phyloP scores from a whole-genome alignment of 2,113 vertebrate species.

The Herpailurus yagouaroundi region DNA sequence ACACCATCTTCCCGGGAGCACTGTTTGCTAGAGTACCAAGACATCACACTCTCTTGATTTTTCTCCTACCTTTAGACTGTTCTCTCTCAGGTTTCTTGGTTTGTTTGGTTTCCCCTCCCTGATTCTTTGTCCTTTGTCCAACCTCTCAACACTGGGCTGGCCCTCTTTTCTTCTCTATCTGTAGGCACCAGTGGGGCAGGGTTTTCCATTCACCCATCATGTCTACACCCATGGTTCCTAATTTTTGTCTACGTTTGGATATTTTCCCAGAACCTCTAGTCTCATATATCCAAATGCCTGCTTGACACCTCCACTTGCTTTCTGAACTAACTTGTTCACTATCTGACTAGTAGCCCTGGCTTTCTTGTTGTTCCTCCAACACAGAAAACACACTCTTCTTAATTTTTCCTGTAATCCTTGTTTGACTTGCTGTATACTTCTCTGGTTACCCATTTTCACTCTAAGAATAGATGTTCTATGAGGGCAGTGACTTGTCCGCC shows the following conservation, averaged over 20 bases:
- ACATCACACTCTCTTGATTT: neutral
- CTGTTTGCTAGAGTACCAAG: neutral
- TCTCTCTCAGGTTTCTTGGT: neutral
- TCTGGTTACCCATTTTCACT: neutral
- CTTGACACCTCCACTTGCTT: neutral
- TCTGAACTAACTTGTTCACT: neutral
- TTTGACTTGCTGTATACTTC: neutral
- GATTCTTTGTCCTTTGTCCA: neutral
- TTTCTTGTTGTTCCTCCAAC: neutral
- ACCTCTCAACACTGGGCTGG: neutral
- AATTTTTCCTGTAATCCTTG: neutral
- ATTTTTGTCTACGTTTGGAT: neutral
- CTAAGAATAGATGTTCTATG: neutral
- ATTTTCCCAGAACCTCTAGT: neutral
- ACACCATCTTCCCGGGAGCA: fast-evolving
- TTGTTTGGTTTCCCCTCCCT: too few species aligned
- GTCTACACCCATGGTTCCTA: neutral
- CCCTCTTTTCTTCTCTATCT: neutral
- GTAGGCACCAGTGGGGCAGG: neutral
- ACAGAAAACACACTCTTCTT: neutral
- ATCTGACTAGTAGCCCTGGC: neutral
- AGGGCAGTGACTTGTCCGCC: neutral
- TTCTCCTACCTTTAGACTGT: neutral
- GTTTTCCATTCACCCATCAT: neutral
- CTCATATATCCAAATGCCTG: neutral